phyloP scores from a whole-genome alignment of 2,113 vertebrate species.

The Semicossyphus pulcher region DNA sequence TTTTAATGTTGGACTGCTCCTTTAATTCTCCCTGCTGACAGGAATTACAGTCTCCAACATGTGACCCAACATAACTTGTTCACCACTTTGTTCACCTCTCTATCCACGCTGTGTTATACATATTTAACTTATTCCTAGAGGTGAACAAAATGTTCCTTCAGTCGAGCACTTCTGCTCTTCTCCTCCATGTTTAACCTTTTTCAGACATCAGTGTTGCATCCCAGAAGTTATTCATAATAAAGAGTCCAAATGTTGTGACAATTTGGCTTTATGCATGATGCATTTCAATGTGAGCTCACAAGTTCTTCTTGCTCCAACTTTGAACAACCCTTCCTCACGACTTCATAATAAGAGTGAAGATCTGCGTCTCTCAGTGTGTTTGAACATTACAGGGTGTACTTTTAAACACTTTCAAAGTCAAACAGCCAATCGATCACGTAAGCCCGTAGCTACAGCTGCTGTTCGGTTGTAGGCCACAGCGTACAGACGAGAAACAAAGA shows the following conservation, averaged over 20 bases:
- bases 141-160: neutral
- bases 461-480: slow-evolving; percentile 34
- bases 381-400: slow-evolving; percentile 21
- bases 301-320: slow-evolving; percentile 20
- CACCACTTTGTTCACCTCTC: neutral
- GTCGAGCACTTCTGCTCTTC: neutral
- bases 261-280: slow-evolving; percentile 43
- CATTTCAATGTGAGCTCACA: slow-evolving; percentile 36
- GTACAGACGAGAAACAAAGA: slow-evolving; percentile 58
- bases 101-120: neutral
- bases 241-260: slow-evolving; percentile 36
- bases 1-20: neutral
- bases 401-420: slow-evolving; percentile 75
- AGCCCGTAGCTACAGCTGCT: slow-evolving; percentile 31
- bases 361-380: slow-evolving; percentile 12
- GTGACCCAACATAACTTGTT: neutral
- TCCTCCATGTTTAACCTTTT: neutral
- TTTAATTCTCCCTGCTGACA: neutral
- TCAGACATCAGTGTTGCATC: slow-evolving; percentile 4
- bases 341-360: slow-evolving; percentile 13
- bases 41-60: neutral
- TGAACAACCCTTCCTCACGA: slow-evolving; percentile 15
- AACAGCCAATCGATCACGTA: slow-evolving; percentile 67
- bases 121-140: neutral
- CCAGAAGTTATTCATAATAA: slow-evolving; percentile 41